Conservation (phyloP, 2,888 invertebrate species). For the Phanerotoma sp. region DNA sequence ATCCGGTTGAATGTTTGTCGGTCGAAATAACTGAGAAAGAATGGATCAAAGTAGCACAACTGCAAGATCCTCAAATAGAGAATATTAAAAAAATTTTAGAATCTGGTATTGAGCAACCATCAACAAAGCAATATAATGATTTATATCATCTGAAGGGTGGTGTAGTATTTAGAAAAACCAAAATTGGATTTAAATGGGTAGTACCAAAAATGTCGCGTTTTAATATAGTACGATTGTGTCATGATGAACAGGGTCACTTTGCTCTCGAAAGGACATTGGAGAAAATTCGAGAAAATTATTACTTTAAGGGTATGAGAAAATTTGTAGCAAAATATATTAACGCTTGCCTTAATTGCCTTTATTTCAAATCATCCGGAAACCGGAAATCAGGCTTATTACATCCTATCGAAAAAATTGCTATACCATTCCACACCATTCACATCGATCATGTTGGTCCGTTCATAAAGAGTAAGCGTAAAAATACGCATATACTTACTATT, state of each 20-base stretch:
- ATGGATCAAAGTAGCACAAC: constrained; percentile 35
- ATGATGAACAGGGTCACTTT: constrained; percentile 53
- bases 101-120: constrained; percentile 14
- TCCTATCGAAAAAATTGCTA: constrained; percentile 50
- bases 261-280: constrained; percentile 46
- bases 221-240: constrained; percentile 34
- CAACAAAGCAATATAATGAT: constrained; percentile 29
- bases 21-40: constrained; percentile 29
- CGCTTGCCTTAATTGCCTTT: constrained; percentile 52
- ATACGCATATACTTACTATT: constrained; percentile 45
- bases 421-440: constrained; percentile 54
- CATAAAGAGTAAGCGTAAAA: constrained; percentile 42
- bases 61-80: constrained; percentile 28
- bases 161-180: constrained; percentile 28
- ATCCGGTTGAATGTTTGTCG: constrained; percentile 27
- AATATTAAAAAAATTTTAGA: constrained; percentile 26
- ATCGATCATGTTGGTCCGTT: constrained; percentile 56
- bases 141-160: constrained; percentile 24
- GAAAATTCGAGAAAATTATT: constrained; percentile 46
- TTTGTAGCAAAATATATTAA: constrained; percentile 52
- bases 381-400: constrained; percentile 47
- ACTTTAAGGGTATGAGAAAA: constrained; percentile 51
- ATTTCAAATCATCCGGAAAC: constrained; percentile 40
- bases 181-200: constrained; percentile 38
- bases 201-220: constrained; percentile 32